Evolutionary conservation across 2,888 invertebrate species (phyloP).

Genomic region (Heliconius charithonia): DNA sequence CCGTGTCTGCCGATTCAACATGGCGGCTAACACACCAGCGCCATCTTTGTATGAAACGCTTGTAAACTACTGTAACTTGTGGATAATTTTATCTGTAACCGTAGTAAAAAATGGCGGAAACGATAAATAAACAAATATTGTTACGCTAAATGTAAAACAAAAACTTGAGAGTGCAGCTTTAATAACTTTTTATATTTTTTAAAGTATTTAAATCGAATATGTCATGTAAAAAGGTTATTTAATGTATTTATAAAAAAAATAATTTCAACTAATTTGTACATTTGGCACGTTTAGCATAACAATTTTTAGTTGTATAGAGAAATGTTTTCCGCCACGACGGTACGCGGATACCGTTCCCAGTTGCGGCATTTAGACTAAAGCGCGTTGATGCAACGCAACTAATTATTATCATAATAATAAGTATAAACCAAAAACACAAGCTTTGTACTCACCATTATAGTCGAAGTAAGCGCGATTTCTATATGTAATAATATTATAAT

Average conservation of each 20-base stretch:
- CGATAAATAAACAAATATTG: not conserved
- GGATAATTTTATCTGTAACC: constrained; percentile 16
- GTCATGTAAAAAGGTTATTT: constrained; percentile 14
- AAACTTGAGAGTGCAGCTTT: constrained; percentile 10
- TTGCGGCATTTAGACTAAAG: not conserved
- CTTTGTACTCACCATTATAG: constrained; percentile 73
- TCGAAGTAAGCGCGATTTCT: constrained; percentile 70
- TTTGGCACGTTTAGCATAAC: not conserved
- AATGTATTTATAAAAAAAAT: not conserved
- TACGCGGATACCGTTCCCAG: not conserved
- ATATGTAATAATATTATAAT: constrained; percentile 60
- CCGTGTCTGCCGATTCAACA: not conserved
- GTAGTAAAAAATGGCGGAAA: not conserved
- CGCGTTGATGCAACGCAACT: constrained; percentile 14
- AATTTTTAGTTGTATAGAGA: not conserved
- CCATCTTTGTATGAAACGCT: not conserved
- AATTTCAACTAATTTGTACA: not conserved
- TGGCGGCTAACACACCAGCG: not conserved
- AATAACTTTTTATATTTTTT: not conserved
- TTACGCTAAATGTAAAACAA: not conserved
- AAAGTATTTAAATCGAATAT: constrained; percentile 3
- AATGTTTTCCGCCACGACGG: not conserved
- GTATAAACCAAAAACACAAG: constrained; percentile 72
- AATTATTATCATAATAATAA: constrained; percentile 54
- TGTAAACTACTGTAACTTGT: constrained; percentile 18